A percentile compares a stretch with the other conserved stretches of the same genome.
Conservation (phyloP, 1,140 invertebrate genomes). For the Triops longicaudatus region DNA sequence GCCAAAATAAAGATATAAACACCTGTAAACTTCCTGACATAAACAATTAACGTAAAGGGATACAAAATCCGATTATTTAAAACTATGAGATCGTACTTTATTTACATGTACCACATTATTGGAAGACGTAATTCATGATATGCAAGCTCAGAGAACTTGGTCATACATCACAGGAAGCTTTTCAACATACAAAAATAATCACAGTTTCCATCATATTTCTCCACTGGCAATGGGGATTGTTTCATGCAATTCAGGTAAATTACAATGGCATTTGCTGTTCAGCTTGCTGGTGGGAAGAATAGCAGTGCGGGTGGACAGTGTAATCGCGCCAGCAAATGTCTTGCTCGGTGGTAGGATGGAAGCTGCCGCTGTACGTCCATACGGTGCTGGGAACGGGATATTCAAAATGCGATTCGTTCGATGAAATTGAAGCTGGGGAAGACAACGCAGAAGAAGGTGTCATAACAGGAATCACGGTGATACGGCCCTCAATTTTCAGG, state of each 20-base stretch:
- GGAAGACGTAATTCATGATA: constrained; percentile 3
- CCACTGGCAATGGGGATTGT: not conserved
- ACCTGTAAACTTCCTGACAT: no score
- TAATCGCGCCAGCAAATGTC: constrained; percentile 28
- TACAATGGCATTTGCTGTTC: constrained; percentile 26
- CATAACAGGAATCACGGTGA: constrained; percentile 26
- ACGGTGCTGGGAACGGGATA: constrained; percentile 20
- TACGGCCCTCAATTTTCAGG: constrained; percentile 27
- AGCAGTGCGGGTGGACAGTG: not conserved
- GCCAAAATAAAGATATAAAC: no score
- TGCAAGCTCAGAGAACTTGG: constrained; percentile 16
- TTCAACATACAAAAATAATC: constrained; percentile 15
- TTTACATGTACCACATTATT: not conserved
- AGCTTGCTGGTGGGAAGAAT: constrained; percentile 23
- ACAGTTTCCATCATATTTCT: constrained; percentile 15
- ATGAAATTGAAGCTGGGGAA: not conserved
- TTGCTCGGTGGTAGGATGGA: constrained; percentile 18
- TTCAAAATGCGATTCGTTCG: not conserved
- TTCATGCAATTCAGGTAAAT: not conserved
- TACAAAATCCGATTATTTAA: not conserved
- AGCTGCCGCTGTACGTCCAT: constrained; percentile 24
- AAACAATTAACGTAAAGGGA: no score
- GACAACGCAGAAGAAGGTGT: not conserved
- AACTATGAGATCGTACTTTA: not conserved
- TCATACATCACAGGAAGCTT: constrained; percentile 19